These are phyloP conservation scores for Syndactyla subalaris DNA, from an alignment of 2,797 vertebrate species.

Conservation along the genomic window DNA sequence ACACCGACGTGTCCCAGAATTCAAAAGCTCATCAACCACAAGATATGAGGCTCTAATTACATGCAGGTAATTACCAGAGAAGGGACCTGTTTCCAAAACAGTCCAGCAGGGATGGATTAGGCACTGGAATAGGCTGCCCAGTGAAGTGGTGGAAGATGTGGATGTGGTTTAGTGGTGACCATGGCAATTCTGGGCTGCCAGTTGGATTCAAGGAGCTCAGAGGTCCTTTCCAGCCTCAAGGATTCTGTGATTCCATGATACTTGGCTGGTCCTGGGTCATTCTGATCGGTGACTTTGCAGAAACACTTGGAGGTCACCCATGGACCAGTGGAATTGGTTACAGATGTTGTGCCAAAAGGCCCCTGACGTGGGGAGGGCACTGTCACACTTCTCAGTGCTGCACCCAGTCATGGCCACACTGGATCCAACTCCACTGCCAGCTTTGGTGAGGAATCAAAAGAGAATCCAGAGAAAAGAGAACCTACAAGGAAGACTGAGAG, in stretches of 20 bases:
- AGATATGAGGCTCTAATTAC: background rate
- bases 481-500: too few species aligned
- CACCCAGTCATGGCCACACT: background rate
- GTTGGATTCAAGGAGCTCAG: background rate
- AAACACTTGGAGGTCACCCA: background rate
- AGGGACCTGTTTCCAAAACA: background rate
- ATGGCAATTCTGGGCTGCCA: background rate
- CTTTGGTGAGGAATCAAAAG: background rate
- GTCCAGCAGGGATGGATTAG: background rate
- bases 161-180: too few species aligned
- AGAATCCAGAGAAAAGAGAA: background rate
- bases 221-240: background rate
- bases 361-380: background rate
- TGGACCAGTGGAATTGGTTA: background rate
- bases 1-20: fast-evolving
- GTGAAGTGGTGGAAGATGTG: background rate
- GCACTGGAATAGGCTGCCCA: background rate
- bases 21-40: background rate
- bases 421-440: background rate
- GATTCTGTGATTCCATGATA: background rate
- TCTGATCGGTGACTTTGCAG: background rate
- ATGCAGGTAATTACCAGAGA: background rate
- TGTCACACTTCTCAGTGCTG: background rate
- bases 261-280: background rate
- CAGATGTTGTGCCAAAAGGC: background rate